Evolutionary conservation across 2,888 invertebrate species (phyloP), one percentile per base, ranked within the genome.

Genomic region (Andrena minutula): DNA sequence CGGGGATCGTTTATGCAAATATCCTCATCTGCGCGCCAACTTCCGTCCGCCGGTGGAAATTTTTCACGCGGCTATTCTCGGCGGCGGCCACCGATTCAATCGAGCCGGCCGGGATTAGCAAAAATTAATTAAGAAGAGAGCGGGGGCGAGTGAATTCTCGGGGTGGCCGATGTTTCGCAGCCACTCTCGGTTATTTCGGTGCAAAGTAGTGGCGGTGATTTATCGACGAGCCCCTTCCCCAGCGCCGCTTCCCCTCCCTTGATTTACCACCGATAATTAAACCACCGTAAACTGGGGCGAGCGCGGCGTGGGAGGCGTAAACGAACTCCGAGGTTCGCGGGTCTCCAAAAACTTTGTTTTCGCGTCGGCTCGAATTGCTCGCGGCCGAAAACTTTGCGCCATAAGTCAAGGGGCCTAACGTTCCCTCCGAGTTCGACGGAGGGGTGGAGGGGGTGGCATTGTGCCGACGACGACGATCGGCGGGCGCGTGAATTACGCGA

Each of bases 221-320:
- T 92, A 93, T 91, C 87, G 90, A 56, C 69, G 69, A 35, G 71
- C 49, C 81, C 82, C 75, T 65, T 82, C 76, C 53, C 64, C 56
- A 71, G 60, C 76, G 75, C 58, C 58, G 30, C 76, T 20, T 51
- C 41, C 56, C 68, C 64, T 65, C 56, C 79, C 85, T 82, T 91
- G 91, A 92, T 92, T 92, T 92, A 92, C 90, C 91, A 88, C 90
- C 90, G 90, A 93, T 92, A 93, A 93, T 93, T 93, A 93, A 93
- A 93, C 89, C 91, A 91, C 88, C 89, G 91, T 91, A 91, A 92
- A 88, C 84, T 80, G 74, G 76, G 75, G 72, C 66, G 80, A 68
- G 79, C 20, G 79, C 20, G 65, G 30, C 70, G 76, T 30, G 65
- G 78, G 64, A 70, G 75, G 75, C 65, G 84, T 76, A 83, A 82